Evolutionary conservation across 2,113 vertebrate species (phyloP).

Genomic region (Daubentonia madagascariensis): DNA sequence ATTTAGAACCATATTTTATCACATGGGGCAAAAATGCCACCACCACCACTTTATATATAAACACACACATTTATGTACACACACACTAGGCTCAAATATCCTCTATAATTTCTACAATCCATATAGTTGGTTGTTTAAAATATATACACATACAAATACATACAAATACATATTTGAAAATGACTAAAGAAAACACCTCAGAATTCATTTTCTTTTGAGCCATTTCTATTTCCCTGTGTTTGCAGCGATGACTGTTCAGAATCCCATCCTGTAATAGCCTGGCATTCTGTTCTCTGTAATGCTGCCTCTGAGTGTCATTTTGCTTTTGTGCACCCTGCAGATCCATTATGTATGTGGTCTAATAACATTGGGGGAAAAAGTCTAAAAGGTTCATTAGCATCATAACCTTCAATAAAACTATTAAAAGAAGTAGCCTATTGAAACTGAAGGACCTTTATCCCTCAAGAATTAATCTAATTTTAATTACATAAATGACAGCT

Average conservation of each 20-base stretch:
- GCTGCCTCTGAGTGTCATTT: slow-evolving; percentile 86
- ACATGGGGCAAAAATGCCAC: neutral
- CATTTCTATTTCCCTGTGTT: slow-evolving; percentile 88
- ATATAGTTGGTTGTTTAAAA: neutral
- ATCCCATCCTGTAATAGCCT: slow-evolving; percentile 88
- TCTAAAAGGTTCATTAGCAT: neutral
- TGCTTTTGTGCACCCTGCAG: slow-evolving; percentile 89
- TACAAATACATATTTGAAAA: neutral
- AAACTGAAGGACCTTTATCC: neutral
- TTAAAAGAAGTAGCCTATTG: neutral
- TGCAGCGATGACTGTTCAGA: slow-evolving; percentile 89
- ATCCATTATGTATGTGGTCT: neutral
- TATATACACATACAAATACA: neutral
- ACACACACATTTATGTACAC: too few relatives aligned
- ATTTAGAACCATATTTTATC: neutral
- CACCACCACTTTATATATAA: too few relatives aligned
- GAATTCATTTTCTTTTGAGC: slow-evolving; percentile 82
- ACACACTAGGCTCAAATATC: neutral
- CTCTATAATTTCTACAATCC: neutral
- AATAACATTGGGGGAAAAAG: neutral
- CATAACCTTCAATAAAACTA: neutral
- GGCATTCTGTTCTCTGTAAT: slow-evolving; percentile 88
- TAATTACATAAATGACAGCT: neutral
- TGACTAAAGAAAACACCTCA: slow-evolving; percentile 81
- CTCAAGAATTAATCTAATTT: neutral